Base-by-base conservation (phyloP, 2,888 invertebrate species). In the Pollenia griseotomentosa region DNA sequence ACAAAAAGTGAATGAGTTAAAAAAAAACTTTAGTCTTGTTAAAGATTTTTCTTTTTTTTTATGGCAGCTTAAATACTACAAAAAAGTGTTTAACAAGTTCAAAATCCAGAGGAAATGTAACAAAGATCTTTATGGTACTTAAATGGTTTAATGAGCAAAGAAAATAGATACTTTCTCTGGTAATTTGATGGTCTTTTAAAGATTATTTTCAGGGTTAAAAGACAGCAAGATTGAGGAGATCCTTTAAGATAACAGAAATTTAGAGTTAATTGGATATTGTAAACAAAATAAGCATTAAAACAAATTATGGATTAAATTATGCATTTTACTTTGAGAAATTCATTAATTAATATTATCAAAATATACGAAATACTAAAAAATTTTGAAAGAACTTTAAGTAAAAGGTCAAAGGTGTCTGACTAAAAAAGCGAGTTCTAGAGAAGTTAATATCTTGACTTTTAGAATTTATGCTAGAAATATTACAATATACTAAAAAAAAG, bases 91-190 rank as follows among this genome's bases (percentile, higher is more conserved):
- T 23, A 61, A 63, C 44, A 55, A 46, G 19, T 73, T 61, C 44
- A 70, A 55, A 70, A 40, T 55, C 40, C 44, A 83, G 40, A 83
- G 70, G 63, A 77, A 71, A 77, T 83, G 77, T 70, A 46, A 51
- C 53, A 83, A n/a, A 83, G 42, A 81, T 66, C 65, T 73, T 33
- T 33, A 59, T 79, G 83, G 53, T 63, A 46, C 23, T 83, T 83
- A 71, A 83, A 77, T 77, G 70, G 70, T 77, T 77, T 83, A 83
- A 83, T 65, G 46, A 71, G 51, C 83, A 53, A 16, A 55, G 14
- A 55, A 55, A 59, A 51, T 46, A 66, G 19, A 16, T 53, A 77
- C 75, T 75, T 68, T 83, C 70, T 33, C 59, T 68, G 44, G 51
- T 61, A 70, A 65, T 57, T 57, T 66, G 55, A 66, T 65, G 57